Conservation (phyloP, 2,113 vertebrate genomes). For the Petaurus breviceps region DNA sequence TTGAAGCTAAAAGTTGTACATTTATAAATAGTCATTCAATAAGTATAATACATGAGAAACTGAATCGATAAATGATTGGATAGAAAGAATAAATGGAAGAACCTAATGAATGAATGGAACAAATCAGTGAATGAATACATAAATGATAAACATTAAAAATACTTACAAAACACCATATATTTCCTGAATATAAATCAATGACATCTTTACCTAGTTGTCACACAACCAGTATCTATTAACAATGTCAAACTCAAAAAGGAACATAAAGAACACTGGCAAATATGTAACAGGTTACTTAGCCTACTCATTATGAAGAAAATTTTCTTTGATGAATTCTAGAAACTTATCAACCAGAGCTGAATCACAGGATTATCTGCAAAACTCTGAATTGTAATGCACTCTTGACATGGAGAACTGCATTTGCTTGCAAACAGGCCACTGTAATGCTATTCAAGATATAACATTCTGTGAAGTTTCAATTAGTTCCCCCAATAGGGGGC, state of each 20-base stretch:
- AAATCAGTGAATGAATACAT: not conserved
- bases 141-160: not conserved
- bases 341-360: slow-evolving; percentile 65
- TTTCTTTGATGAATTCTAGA: slow-evolving; percentile 49
- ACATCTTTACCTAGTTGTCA: not conserved
- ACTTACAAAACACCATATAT: not conserved
- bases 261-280: slow-evolving; percentile 22
- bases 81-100: not conserved
- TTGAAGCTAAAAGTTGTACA: not conserved
- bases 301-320: slow-evolving; percentile 58
- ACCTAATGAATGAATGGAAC: not conserved
- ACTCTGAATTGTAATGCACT: slow-evolving; percentile 58
- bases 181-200: not conserved
- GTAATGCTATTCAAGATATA: slow-evolving; percentile 59
- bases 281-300: slow-evolving; percentile 31
- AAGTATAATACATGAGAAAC: not conserved
- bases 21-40: not conserved
- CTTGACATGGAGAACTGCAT: slow-evolving; percentile 60
- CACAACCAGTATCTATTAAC: not conserved
- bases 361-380: slow-evolving; percentile 62
- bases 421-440: slow-evolving; percentile 57
- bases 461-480: slow-evolving; percentile 66
- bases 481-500: slow-evolving; percentile 63
- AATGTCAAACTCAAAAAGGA: not conserved
- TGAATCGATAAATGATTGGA: not conserved